Percentiles rank a stretch among this genome's conserved stretches.
phyloP scores from a whole-genome alignment of 64 coral and sea anemone species.

The Acropora yongei region DNA sequence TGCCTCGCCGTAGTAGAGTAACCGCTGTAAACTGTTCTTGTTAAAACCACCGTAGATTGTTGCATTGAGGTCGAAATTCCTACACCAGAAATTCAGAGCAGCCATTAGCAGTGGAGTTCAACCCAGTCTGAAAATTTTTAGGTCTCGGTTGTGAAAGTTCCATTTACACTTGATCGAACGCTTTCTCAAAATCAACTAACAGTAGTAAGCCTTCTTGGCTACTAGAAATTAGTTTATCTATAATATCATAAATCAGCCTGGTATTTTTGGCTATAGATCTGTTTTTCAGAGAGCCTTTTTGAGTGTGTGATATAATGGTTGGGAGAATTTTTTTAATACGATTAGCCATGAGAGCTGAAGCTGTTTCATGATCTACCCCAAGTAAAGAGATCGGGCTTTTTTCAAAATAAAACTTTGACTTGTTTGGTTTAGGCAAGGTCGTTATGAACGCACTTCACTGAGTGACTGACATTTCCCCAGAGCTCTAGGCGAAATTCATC shows the following conservation, averaged over 20 bases:
- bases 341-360: slow-evolving; percentile 20
- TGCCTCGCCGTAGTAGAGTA: no score
- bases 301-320: slow-evolving; percentile 24
- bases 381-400: not conserved
- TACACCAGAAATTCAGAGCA: no score
- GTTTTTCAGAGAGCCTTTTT: slow-evolving; percentile 32
- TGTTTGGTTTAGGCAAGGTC: slow-evolving; percentile 18
- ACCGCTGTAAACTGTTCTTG: no score
- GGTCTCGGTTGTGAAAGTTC: not conserved
- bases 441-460: slow-evolving; percentile 15
- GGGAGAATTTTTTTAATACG: slow-evolving; percentile 17
- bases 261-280: not conserved
- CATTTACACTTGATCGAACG: not conserved
- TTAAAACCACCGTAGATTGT: no score
- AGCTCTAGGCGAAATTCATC: not conserved
- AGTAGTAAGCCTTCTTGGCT: not conserved
- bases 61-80: no score
- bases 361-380: slow-evolving; percentile 1
- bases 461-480: slow-evolving; percentile 7
- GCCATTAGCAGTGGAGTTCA: no score
- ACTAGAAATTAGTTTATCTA: not conserved
- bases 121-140: not conserved
- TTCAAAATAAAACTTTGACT: not conserved
- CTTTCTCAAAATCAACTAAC: slow-evolving; percentile 5
- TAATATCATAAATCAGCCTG: not conserved